Percentiles rank a stretch among this genome's conserved stretches.
phyloP scores from a whole-genome alignment of 2,113 vertebrate species.

The Excalfactoria chinensis region DNA sequence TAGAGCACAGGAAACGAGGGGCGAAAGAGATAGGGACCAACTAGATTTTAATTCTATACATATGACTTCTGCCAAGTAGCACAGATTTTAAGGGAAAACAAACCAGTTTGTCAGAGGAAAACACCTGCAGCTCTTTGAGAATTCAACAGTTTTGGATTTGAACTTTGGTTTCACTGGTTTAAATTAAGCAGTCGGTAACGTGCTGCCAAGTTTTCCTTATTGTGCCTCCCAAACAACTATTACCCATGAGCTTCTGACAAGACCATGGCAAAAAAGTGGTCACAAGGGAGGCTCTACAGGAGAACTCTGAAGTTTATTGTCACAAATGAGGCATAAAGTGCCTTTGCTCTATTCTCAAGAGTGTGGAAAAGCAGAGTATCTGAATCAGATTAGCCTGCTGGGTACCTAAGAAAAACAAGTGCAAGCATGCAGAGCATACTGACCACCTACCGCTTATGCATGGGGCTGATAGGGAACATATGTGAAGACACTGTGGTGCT shows the following conservation, averaged over 20 bases:
- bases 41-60: not conserved
- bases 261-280: not conserved
- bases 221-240: not conserved
- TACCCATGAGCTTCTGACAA: not conserved
- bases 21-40: not conserved
- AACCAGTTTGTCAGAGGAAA: conserved; percentile 27
- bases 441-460: not conserved
- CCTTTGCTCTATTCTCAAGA: not conserved
- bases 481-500: not conserved
- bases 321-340: not conserved
- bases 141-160: not conserved
- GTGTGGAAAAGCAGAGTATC: not conserved
- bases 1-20: not conserved
- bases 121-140: conserved; percentile 49
- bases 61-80: not conserved
- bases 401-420: not conserved
- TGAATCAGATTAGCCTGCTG: not conserved
- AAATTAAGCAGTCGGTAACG: not conserved
- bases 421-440: not conserved
- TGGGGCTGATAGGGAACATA: not conserved
- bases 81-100: not conserved
- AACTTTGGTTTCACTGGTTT: not conserved
- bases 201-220: not conserved
- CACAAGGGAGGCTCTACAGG: not conserved
- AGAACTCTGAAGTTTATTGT: not conserved